These are phyloP conservation scores for Contarinia nasturtii DNA, from an alignment of 1,140 invertebrate genomes.

Conservation along the genomic window DNA sequence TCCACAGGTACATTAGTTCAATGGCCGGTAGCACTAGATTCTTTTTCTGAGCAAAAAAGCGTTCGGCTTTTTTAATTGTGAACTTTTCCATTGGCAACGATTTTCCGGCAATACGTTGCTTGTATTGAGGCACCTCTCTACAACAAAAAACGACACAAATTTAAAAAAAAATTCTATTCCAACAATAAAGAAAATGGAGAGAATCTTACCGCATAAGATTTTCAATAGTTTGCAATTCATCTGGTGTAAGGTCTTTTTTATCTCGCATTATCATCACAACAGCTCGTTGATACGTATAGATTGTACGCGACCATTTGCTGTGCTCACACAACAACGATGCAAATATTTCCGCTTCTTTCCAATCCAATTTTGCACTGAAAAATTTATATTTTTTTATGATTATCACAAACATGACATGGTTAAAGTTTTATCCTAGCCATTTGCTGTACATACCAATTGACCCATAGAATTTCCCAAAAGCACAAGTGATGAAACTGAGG, in stretches of 20 bases:
- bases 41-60: slow-evolving; percentile 56
- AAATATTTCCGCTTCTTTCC: slow-evolving; percentile 52
- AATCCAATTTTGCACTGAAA: slow-evolving; percentile 36
- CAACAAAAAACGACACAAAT: background rate
- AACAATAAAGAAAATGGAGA: background rate
- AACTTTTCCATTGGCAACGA: slow-evolving; percentile 95
- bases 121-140: slow-evolving; percentile 49
- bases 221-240: slow-evolving; percentile 29
- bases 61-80: slow-evolving; percentile 61
- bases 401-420: too few species aligned
- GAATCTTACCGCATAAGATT: slow-evolving; percentile 35
- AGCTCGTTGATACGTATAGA: slow-evolving; percentile 80
- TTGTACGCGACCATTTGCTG: slow-evolving; percentile 79
- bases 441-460: slow-evolving; percentile 49
- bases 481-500: slow-evolving; percentile 88
- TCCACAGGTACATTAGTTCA: slow-evolving; percentile 88
- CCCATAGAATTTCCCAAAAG: slow-evolving; percentile 92
- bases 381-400: too few species aligned
- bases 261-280: slow-evolving; percentile 46
- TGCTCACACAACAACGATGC: slow-evolving; percentile 50
- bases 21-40: slow-evolving; percentile 59
- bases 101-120: slow-evolving; percentile 85
- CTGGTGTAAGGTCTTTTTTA: slow-evolving; percentile 24
- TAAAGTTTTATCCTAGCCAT: too few species aligned
- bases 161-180: background rate